Conservation (phyloP, 2,888 invertebrate species). For the Epirrita christyi region DNA sequence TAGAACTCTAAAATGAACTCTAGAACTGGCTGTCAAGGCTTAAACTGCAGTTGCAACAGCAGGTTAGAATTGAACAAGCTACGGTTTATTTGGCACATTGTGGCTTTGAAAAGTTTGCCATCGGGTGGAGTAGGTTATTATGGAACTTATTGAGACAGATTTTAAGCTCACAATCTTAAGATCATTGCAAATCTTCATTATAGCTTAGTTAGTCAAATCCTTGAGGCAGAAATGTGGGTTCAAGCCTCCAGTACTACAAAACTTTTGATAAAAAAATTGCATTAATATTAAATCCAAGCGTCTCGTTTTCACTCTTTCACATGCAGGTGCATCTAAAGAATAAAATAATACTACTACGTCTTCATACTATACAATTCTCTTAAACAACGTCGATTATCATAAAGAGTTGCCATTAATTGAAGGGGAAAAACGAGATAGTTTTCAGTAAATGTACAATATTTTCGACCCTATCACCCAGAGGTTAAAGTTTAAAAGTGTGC, state of each 20-base stretch:
- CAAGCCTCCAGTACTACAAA: no score
- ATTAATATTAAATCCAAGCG: no score
- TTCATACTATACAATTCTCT: conserved; percentile 25
- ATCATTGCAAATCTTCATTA: background rate
- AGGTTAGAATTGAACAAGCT: conserved; percentile 45
- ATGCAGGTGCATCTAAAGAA: background rate
- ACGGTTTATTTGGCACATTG: conserved; percentile 60
- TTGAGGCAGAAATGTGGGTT: no score
- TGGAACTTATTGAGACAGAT: conserved; percentile 6
- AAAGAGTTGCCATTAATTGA: conserved; percentile 49
- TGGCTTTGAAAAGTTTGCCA: conserved; percentile 52
- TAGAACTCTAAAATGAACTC: conserved; percentile 44
- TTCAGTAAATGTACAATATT: conserved; percentile 39
- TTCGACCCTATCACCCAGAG: conserved; percentile 10
- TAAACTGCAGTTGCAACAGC: conserved; percentile 41
- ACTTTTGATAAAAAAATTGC: no score
- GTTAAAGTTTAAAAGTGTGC: conserved; percentile 31
- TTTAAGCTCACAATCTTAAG: background rate
- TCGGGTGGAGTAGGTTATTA: conserved; percentile 12
- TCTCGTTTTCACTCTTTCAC: no score
- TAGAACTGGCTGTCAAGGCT: conserved; percentile 34
- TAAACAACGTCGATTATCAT: conserved; percentile 28
- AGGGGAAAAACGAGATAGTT: conserved; percentile 48
- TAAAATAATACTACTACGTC: conserved; percentile 10
- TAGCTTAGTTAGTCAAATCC: no score